Evolutionary conservation across 2,113 vertebrate species (phyloP).

Genomic region (Oncorhynchus keta): DNA sequence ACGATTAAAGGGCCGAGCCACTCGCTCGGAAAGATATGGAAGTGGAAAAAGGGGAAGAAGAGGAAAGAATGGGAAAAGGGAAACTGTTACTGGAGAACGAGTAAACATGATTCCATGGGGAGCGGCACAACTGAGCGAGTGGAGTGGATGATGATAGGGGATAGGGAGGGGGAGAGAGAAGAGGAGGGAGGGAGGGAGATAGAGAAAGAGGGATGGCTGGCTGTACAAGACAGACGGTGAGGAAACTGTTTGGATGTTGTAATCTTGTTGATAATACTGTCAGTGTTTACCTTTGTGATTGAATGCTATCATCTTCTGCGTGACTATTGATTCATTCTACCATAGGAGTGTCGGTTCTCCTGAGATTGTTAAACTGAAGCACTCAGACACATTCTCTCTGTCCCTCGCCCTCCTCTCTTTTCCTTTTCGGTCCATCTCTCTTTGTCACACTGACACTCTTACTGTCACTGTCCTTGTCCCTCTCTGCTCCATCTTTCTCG

Average conservation of each 20-base stretch:
- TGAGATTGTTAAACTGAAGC: background rate
- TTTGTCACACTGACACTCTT: background rate
- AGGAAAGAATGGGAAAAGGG: constrained; percentile 53
- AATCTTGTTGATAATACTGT: no score
- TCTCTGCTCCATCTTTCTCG: no score
- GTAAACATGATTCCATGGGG: constrained; percentile 67
- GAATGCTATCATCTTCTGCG: no score
- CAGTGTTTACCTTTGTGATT: no score
- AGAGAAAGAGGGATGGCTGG: constrained; percentile 6
- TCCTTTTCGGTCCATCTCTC: background rate
- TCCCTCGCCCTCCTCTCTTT: background rate
- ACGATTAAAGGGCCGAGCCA: constrained; percentile 74
- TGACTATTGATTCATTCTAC: no score
- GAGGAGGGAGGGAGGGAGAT: background rate
- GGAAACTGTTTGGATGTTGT: background rate
- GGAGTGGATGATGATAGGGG: constrained; percentile 14
- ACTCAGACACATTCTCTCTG: background rate
- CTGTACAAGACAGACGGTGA: background rate
- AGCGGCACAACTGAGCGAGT: constrained; percentile 42
- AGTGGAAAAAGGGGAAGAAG: constrained; percentile 49
- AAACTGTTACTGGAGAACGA: constrained; percentile 69
- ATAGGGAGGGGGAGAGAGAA: constrained; percentile 4
- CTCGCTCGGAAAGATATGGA: constrained; percentile 69
- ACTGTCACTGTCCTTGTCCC: background rate
- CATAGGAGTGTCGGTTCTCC: no score